A percentile compares a stretch with the other conserved stretches of the same genome.
Conservation (phyloP, 2,888 invertebrate species). For the Oligia strigilis region DNA sequence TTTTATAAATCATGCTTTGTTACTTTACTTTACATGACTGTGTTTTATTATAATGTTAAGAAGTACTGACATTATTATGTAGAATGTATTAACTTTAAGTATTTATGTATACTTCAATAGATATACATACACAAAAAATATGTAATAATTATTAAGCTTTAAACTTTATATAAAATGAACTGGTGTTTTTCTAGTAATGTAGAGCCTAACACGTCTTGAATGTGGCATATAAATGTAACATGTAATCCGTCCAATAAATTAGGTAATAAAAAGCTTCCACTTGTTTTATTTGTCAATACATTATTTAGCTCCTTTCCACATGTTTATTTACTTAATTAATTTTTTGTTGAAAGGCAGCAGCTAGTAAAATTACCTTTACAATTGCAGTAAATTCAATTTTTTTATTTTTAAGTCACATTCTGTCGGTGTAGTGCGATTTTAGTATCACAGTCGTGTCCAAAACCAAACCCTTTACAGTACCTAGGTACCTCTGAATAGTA, state of each 20-base stretch:
- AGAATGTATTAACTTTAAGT: conserved; percentile 34
- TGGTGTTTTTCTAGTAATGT: conserved; percentile 40
- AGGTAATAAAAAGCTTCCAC: background rate
- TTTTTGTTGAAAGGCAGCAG: too few relatives aligned
- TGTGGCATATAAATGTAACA: conserved; percentile 27
- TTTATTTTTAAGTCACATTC: background rate
- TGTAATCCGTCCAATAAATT: conserved; percentile 58
- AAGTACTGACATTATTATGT: conserved; percentile 17
- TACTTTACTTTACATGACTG: conserved; percentile 15
- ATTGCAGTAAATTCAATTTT: too few relatives aligned
- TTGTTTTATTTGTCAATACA: conserved; percentile 28
- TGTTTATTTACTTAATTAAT: background rate
- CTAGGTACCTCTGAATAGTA: too few relatives aligned
- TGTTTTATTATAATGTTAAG: background rate
- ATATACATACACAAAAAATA: conserved; percentile 8
- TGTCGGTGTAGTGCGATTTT: background rate
- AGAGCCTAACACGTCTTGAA: conserved; percentile 40
- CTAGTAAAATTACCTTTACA: too few relatives aligned
- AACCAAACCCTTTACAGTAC: too few relatives aligned
- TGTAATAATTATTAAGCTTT: conserved; percentile 37
- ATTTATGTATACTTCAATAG: conserved; percentile 14
- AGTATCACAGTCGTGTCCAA: too few relatives aligned
- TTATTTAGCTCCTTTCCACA: background rate
- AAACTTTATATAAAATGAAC: conserved; percentile 21
- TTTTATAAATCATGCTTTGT: background rate